Evolutionary conservation across 2,888 invertebrate species (phyloP), one percentile per base, ranked within the genome.

Genomic region (Tachystola acroxantha): DNA sequence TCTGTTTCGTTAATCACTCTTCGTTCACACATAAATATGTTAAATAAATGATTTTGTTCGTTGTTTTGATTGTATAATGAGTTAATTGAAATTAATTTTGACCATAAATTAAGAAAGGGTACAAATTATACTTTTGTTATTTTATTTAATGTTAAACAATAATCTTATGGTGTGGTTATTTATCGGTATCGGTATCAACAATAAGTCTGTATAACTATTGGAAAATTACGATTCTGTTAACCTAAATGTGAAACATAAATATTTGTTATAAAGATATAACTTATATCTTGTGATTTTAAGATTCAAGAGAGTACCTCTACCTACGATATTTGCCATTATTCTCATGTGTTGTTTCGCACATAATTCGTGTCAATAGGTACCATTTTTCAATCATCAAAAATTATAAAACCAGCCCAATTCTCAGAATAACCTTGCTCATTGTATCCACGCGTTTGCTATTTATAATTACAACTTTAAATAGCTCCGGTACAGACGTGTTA

Each of bases 391-490:
- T 77, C 70, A 71, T 69, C 67, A 59, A 56, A 64, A 59, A 69
- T 71, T 73, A 76, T 72, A 74, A 81, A 77, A 79, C 65, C 69
- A 72, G 64, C 67, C 64, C 65, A 67, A 74, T 80, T 76, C 78
- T 71, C 48, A 57, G 74, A 80, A 81, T 77, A 80, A 60, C 71
- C 73, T 79, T 77, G 78, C 79, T 67, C 61, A 75, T 80, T 80
- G 77, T 81, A 78, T 75, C 73, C 72, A 79, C 67, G 70, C 75
- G 71, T 77, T 80, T 68, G 79, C 81, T 82, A 82, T 84, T 82
- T 78, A 80, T 82, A 82, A 82, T 82, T 80, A 81, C 69, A 70
- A 75, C 64, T 77, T 73, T 59, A 67, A 73, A 69, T 64, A 54
- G 37, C 40, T 44, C 22, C 37, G 36, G 48, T 39, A 45, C 19